Percentiles rank a stretch among this genome's conserved stretches.
phyloP scores from a whole-genome alignment of 2,888 invertebrate genomes.

The Hoplodrina ambigua region DNA sequence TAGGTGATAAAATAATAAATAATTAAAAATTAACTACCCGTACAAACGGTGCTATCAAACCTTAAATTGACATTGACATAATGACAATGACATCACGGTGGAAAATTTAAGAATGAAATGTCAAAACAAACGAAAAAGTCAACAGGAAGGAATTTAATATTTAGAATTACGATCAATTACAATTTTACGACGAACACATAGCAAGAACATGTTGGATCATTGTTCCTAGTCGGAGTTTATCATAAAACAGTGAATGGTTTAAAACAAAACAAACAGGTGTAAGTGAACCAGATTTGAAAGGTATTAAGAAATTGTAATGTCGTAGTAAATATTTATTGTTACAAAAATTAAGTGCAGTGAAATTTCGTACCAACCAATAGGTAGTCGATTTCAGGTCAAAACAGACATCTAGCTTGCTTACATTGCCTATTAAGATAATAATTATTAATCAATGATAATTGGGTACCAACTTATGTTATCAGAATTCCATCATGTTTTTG shows the following conservation, averaged over 20 bases:
- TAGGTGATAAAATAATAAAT: too few species aligned
- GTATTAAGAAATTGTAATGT: not conserved
- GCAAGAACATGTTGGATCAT: slow-evolving; percentile 1
- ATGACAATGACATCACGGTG: not conserved
- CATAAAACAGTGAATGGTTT: slow-evolving; percentile 6
- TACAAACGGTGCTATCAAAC: too few species aligned
- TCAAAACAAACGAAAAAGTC: slow-evolving; percentile 36
- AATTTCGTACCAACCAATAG: not conserved
- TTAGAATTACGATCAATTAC: too few species aligned
- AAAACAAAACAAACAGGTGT: not conserved
- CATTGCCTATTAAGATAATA: not conserved
- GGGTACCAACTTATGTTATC: not conserved
- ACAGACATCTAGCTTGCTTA: not conserved
- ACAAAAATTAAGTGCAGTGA: not conserved
- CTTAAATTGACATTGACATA: too few species aligned
- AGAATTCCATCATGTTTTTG: not conserved
- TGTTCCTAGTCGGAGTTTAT: slow-evolving; percentile 3
- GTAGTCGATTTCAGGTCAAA: not conserved
- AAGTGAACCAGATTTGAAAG: not conserved
- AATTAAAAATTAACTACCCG: too few species aligned
- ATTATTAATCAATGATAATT: not conserved
- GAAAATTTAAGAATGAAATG: slow-evolving; percentile 25
- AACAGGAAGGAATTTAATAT: not conserved
- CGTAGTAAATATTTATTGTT: not conserved
- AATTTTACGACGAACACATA: not conserved